Evolutionary conservation across 1,140 invertebrate species (phyloP).

Genomic region (Bursaphelenchus mucronatus): DNA sequence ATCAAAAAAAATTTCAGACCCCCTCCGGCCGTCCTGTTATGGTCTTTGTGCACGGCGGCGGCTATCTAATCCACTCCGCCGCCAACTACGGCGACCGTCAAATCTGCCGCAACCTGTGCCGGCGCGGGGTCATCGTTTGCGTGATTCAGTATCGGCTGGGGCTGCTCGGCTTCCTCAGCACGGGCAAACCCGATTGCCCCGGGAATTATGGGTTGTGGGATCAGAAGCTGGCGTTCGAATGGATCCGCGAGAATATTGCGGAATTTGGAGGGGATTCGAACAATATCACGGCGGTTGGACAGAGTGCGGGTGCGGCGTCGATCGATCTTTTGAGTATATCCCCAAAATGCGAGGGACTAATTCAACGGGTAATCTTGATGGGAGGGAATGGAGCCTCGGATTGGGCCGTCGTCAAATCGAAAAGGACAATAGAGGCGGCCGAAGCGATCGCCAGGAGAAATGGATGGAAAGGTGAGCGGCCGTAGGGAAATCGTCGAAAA

Average conservation of each 20-base stretch:
- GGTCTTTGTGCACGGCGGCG: constrained; percentile 13
- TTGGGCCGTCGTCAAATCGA: constrained; percentile 29
- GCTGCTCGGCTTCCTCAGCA: constrained; percentile 66
- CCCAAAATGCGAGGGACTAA: constrained; percentile 31
- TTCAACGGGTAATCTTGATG: constrained; percentile 43
- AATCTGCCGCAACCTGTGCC: constrained; percentile 57
- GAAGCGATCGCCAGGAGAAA: constrained; percentile 22
- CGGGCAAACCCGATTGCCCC: constrained; percentile 77
- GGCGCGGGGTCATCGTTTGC: constrained; percentile 86
- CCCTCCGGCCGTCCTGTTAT: background rate
- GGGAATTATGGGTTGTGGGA: constrained; percentile 79
- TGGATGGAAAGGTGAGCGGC: constrained; percentile 36
- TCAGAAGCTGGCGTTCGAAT: constrained; percentile 54
- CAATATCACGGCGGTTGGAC: constrained; percentile 69
- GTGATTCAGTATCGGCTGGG: constrained; percentile 92
- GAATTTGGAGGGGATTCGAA: constrained; percentile 66
- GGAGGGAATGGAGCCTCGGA: constrained; percentile 40
- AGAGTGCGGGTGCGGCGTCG: constrained; percentile 68
- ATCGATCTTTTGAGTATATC: constrained; percentile 45
- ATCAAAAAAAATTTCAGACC: background rate
- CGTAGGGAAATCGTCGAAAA: no score
- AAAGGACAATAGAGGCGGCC: constrained; percentile 33
- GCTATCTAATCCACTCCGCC: constrained; percentile 9
- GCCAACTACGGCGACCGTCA: constrained; percentile 14
- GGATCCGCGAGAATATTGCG: constrained; percentile 62